Conservation (phyloP, 2,113 vertebrate genomes). For the Anarhynchus alexandrinus region DNA sequence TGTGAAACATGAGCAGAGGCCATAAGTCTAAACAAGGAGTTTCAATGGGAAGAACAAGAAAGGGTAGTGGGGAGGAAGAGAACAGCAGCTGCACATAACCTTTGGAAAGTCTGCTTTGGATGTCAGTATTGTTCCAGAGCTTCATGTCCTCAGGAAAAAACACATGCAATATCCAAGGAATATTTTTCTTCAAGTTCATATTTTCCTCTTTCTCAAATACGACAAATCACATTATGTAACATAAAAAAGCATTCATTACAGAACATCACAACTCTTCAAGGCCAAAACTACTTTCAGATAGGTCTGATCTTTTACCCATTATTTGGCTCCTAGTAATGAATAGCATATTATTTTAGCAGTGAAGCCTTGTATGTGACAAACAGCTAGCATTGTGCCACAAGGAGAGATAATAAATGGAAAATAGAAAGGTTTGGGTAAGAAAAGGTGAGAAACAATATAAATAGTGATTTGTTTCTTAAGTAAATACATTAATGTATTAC, state of each 20-base stretch:
- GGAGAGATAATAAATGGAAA: background rate
- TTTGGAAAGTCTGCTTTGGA: background rate
- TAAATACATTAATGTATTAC: background rate
- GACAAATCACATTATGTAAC: background rate
- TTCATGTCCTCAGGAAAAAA: background rate
- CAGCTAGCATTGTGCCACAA: background rate
- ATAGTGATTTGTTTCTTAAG: background rate
- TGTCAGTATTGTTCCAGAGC: background rate
- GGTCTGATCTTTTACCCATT: background rate
- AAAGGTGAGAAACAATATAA: background rate
- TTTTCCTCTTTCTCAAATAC: background rate
- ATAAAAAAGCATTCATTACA: background rate
- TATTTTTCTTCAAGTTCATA: background rate
- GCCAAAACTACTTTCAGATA: background rate
- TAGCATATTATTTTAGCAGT: constrained; percentile 3
- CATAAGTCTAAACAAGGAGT: background rate
- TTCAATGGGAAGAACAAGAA: background rate
- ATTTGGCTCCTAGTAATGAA: background rate
- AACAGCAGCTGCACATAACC: background rate
- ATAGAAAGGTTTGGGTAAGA: background rate
- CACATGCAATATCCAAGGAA: background rate
- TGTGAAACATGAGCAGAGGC: background rate
- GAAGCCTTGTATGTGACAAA: constrained; percentile 29
- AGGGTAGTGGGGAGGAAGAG: background rate
- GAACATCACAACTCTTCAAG: background rate